These are phyloP conservation scores for Corythornis vintsioides DNA, from an alignment of 2,113 vertebrate genomes.

Conservation along the genomic window DNA sequence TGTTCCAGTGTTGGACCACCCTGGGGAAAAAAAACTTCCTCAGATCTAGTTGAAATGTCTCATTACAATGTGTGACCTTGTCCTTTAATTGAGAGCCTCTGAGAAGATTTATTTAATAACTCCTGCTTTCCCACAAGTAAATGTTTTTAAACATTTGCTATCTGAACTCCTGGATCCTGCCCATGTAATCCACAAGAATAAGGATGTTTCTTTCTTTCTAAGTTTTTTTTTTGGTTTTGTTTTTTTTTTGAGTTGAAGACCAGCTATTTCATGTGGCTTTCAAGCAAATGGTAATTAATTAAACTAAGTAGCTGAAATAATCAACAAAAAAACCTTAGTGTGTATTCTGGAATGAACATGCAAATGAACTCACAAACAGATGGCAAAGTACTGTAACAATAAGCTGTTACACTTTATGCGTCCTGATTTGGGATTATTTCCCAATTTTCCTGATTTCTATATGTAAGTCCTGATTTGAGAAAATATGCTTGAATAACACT, in stretches of 20 bases:
- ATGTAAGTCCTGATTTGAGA: background rate
- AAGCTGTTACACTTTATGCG: background rate
- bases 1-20: background rate
- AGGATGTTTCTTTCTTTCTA: background rate
- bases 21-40: background rate
- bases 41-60: background rate
- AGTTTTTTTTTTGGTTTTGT: background rate
- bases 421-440: background rate
- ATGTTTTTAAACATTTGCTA: background rate
- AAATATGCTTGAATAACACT: background rate
- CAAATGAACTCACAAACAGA: background rate
- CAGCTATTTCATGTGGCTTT: constrained; percentile 22
- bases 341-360: background rate
- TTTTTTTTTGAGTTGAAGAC: background rate
- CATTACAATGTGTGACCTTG: background rate
- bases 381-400: background rate
- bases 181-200: background rate
- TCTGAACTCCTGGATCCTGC: background rate
- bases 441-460: too few species aligned
- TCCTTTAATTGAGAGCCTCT: background rate
- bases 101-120: background rate
- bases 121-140: background rate
- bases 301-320: background rate
- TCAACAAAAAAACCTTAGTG: background rate
- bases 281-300: constrained; percentile 7